A percentile compares a stretch with the other conserved stretches of the same genome.
Evolutionary conservation across 2,797 vertebrate species (phyloP).

Genomic region (Dromococcyx pavoninus): DNA sequence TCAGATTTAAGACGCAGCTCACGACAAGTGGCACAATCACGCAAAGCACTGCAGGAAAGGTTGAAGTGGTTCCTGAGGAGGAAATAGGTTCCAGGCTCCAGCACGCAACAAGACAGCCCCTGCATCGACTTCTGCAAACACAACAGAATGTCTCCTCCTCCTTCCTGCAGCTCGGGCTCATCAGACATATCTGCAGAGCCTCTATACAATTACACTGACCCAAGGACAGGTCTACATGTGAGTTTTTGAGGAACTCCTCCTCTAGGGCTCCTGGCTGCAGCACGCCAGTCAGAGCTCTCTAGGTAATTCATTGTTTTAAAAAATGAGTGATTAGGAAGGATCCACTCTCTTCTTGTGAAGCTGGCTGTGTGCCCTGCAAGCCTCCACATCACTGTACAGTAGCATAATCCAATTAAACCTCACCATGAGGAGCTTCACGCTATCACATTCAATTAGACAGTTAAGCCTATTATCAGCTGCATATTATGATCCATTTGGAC

Average conservation of each 20-base stretch:
- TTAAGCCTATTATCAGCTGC: constrained; percentile 44
- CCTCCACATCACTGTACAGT: constrained; percentile 26
- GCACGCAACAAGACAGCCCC: background rate
- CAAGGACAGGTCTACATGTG: background rate
- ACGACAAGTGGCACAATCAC: background rate
- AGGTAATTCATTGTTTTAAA: constrained; percentile 18
- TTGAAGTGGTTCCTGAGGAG: background rate
- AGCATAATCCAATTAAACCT: constrained; percentile 68
- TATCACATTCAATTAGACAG: constrained; percentile 60
- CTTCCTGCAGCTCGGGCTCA: background rate
- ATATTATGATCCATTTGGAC: background rate
- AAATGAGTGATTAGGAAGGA: constrained; percentile 49
- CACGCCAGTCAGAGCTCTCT: background rate
- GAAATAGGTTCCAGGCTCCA: background rate
- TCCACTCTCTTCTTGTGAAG: constrained; percentile 34
- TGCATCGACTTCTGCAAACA: background rate
- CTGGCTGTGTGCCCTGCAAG: constrained; percentile 45
- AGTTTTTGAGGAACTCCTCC: background rate
- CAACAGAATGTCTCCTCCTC: background rate
- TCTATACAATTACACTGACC: background rate
- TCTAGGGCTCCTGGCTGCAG: background rate
- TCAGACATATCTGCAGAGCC: background rate
- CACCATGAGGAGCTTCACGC: constrained; percentile 39
- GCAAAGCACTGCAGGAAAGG: background rate
- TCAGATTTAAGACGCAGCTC: background rate